Evolutionary conservation across 64 coral and sea anemone species (phyloP), one percentile per base, ranked within the genome.

Genomic region (Montipora cactus): DNA sequence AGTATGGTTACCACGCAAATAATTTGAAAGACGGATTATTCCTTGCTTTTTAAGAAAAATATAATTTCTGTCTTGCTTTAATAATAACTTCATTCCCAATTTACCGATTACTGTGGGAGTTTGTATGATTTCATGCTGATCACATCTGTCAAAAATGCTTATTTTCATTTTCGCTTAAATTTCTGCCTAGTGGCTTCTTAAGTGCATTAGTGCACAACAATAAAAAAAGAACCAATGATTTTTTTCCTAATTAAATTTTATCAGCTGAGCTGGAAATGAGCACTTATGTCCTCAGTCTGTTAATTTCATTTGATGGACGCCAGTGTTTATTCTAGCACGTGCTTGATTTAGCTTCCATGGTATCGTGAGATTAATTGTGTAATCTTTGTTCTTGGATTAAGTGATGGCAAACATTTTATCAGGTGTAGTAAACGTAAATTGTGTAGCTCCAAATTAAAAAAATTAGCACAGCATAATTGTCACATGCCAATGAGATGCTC

Each of bases 141-240:
- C 61, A 64, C 61, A 64, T 64, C 66, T 72, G 66, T 50, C 64
- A 71, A 8, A 49, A 47, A 86, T 81, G 78, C 66, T 68, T 70
- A 81, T 66, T 91, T 67, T 69, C 67, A 22, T 61, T 87, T 75
- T 37, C 23, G 7, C 1, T 81, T 50, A 89, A 80, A 75, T 20
- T 84, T 50, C 20, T 71, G 0, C 68, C 5, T 71, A 5, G 68
- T 64, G 3, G 61, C 61, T 64, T 57, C 6, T 7, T 64, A 64
- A 55, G 52, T 55, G 52, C 62, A 18, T 71, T 21, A 20, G 18
- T 23, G 20, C 19, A 68, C 64, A 68, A 5, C 64, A 18, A 68
- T 71, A 22, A 71, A 71, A 71, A 21, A 67, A 37, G 37, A 67
- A n/a, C 62, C 62, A 67, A 67, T 67, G 6, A 64, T 71, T 71